These are phyloP conservation scores for Aphidoletes aphidimyza DNA, from an alignment of 2,888 invertebrate species.

Conservation along the genomic window DNA sequence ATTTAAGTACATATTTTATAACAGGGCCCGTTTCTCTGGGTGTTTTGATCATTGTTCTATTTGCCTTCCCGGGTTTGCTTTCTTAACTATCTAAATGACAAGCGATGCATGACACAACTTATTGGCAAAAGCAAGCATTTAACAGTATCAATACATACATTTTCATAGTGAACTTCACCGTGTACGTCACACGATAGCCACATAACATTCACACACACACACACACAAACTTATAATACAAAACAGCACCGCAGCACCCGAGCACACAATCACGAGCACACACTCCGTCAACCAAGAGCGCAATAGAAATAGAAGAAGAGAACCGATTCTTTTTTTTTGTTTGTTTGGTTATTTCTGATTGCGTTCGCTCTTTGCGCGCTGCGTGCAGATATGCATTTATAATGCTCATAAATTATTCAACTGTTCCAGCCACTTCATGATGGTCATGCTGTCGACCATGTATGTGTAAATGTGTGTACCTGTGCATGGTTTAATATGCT, in stretches of 20 bases:
- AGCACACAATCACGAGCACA: too few species aligned
- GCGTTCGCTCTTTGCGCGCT: neutral
- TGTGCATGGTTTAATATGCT: neutral
- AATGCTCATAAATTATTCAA: slow-evolving; percentile 49
- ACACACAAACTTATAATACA: neutral
- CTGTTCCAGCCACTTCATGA: neutral
- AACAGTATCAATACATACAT: neutral
- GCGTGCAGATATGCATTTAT: slow-evolving; percentile 43
- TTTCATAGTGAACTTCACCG: neutral
- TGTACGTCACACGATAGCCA: neutral
- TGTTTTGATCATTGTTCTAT: slow-evolving; percentile 34
- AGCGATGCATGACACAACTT: slow-evolving; percentile 41
- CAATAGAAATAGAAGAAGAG: neutral
- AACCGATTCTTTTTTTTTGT: neutral
- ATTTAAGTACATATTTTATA: neutral
- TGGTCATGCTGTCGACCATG: neutral
- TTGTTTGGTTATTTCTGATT: too few species aligned
- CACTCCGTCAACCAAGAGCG: too few species aligned
- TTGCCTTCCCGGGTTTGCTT: neutral
- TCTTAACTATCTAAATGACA: slow-evolving; percentile 32
- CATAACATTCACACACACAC: neutral
- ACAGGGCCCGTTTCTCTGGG: too few species aligned
- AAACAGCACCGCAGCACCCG: too few species aligned
- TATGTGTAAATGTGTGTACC: neutral
- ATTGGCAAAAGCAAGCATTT: slow-evolving; percentile 41